Evolutionary conservation across 2,113 vertebrate genomes (phyloP).

Genomic region (Ellobius talpinus): DNA sequence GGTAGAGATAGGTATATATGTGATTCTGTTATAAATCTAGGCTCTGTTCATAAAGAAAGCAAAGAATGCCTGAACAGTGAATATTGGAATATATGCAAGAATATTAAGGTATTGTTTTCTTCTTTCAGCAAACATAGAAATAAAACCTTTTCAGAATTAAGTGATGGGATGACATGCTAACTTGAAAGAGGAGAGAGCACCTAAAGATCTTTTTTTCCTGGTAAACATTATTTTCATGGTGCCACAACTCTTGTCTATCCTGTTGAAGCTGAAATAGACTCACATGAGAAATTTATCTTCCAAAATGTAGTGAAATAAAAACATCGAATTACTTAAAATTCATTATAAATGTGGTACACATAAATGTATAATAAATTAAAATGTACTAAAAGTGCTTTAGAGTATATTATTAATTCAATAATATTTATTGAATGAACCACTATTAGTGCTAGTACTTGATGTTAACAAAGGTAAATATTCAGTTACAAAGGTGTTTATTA

Average conservation of each 20-base stretch:
- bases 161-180: not conserved
- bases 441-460: not conserved
- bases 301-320: constrained; percentile 35
- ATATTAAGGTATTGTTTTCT: not conserved
- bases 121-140: constrained; percentile 22
- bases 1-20: not conserved
- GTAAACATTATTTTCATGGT: not conserved
- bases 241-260: not conserved
- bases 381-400: not conserved
- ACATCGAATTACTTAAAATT: not conserved
- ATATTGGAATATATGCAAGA: not conserved
- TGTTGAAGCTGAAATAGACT: not conserved
- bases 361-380: constrained; percentile 10
- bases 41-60: not conserved
- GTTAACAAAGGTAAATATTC: not conserved
- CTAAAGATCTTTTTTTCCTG: constrained; percentile 9
- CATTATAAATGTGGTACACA: not conserved
- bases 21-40: not conserved
- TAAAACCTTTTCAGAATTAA: not conserved
- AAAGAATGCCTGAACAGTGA: not conserved
- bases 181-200: not conserved
- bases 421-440: constrained; percentile 19
- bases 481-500: not conserved
- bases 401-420: not conserved
- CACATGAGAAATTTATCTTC: not conserved